Base-by-base conservation (phyloP, 2,113 vertebrate species). In the Chelonoidis abingdonii region DNA sequence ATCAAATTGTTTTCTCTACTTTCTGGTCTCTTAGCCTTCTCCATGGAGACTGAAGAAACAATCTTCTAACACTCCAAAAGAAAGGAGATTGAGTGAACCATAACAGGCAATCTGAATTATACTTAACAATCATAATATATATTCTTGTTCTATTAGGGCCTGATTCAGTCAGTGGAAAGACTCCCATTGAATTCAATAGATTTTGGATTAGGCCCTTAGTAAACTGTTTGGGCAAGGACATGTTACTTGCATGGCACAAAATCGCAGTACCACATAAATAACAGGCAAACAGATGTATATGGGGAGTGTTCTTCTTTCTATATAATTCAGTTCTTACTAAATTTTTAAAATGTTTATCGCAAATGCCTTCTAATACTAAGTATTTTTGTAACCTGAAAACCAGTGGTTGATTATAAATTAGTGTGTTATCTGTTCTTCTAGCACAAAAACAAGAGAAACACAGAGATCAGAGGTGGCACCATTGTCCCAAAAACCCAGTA, bases 311-410 rank as follows among this genome's bases (percentile, higher is more conserved):
- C 19, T 38, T 72, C 9, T 72, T n/a, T 38, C 17, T 72, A n/a
- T 65, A 35, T 65, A 65, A 65, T 65, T 35, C 44, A 90, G 25
- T 52, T 92, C 10, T 54, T 93, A 5, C 0, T n/a, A 27, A 11
- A 62, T 53, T 5, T 78, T 84, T 47, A 29, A 86, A 87, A 53
- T n/a, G 10, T 50, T 21, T 52, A 31, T 59, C 44, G 83, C 52
- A 49, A 87, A 92, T 17, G 12, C 25, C 44, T 89, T 78, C 49
- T 52, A 69, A 88, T 88, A 44, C 0, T 90, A 84, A 86, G 92
- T 41, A 86, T 62, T 49, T 92, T 31, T 69, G 47, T 59, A 80
- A 84, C 59, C n/a, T 82, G 83, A 93, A 93, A 92, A 85, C 56
- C 86, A 52, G 78, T 86, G 47, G 31, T 29, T 16, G 85, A 90